Evolutionary conservation across 2,888 invertebrate genomes (phyloP).

Genomic region (Aphodius granarius): DNA sequence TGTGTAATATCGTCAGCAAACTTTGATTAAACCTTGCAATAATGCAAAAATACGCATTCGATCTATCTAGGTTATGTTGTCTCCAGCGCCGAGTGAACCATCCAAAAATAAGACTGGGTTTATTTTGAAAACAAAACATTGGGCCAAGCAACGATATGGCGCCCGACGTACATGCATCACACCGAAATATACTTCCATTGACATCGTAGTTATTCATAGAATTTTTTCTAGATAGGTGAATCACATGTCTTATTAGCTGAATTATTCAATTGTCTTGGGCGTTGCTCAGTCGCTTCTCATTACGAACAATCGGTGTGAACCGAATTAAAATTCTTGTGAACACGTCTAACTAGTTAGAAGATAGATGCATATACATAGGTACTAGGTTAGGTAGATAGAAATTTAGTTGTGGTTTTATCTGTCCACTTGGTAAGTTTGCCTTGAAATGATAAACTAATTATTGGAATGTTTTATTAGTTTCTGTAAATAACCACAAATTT

Average conservation of each 20-base stretch:
- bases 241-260: not conserved
- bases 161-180: not conserved
- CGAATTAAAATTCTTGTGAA: not conserved
- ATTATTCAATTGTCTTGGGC: not conserved
- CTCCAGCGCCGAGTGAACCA: not conserved
- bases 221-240: not conserved
- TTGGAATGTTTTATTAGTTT: not conserved
- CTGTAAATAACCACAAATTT: not conserved
- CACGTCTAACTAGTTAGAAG: no score
- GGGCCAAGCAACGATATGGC: no score
- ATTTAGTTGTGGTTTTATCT: not conserved
- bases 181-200: not conserved
- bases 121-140: not conserved
- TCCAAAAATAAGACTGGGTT: not conserved
- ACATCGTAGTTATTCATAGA: not conserved
- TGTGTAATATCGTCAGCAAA: not conserved
- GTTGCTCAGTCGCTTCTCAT: not conserved
- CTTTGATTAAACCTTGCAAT: not conserved
- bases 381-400: not conserved
- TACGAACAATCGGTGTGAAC: not conserved
- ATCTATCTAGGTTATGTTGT: not conserved
- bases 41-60: not conserved
- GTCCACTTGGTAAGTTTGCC: not conserved
- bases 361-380: no score
- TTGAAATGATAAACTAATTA: not conserved